Evolutionary conservation across 2,888 invertebrate species (phyloP).

Genomic region (Phyto melanocephala): DNA sequence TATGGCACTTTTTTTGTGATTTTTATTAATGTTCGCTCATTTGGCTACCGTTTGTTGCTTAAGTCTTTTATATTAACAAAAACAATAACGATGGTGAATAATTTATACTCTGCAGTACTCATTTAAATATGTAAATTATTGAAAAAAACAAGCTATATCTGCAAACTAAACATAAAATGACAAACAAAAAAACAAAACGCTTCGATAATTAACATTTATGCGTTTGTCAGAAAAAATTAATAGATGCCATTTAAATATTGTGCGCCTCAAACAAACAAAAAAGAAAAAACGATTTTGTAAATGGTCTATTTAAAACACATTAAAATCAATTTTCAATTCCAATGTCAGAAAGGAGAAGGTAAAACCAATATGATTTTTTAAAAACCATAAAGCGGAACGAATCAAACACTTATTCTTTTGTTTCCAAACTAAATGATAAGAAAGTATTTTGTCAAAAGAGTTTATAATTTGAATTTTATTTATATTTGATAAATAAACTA

Average conservation of each 20-base stretch:
- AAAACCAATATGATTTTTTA: slow-evolving; percentile 28
- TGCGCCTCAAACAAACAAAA: slow-evolving; percentile 3
- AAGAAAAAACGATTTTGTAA: slow-evolving; percentile 1
- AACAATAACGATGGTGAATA: not conserved
- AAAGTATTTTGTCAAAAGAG: not conserved
- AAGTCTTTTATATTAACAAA: slow-evolving; percentile 1
- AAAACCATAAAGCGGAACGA: slow-evolving; percentile 31
- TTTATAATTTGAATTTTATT: slow-evolving; percentile 12
- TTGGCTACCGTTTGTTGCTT: not conserved
- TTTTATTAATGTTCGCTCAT: not conserved
- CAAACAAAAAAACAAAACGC: not conserved
- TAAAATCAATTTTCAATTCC: slow-evolving; percentile 40
- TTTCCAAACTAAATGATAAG: not conserved
- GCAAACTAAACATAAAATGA: not conserved
- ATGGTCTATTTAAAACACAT: slow-evolving; percentile 47
- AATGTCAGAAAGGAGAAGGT: slow-evolving; percentile 45
- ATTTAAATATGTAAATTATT: no score
- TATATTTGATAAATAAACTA: slow-evolving; percentile 41
- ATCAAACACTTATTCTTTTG: slow-evolving; percentile 54
- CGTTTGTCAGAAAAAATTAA: not conserved
- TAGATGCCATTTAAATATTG: not conserved
- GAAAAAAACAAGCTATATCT: no score
- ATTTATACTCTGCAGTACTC: no score
- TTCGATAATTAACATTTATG: not conserved
- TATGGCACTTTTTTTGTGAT: no score